These are phyloP conservation scores for Leucoptera coffeella DNA, from an alignment of 2,888 invertebrate species.

Conservation along the genomic window DNA sequence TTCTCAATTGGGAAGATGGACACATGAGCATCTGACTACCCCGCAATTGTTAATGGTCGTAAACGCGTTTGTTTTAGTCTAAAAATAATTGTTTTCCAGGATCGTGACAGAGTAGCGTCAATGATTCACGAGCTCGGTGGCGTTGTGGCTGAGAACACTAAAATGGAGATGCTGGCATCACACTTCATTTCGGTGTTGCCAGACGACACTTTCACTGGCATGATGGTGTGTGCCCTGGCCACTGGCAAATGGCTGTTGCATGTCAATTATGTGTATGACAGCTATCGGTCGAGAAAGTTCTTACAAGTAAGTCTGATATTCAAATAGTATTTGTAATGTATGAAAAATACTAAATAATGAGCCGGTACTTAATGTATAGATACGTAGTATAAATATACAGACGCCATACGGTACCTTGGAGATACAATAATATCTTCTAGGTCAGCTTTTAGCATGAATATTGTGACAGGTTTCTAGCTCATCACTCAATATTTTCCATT, in stretches of 20 bases:
- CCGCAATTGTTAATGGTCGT: no score
- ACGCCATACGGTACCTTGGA: no score
- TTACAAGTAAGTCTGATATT: conserved; percentile 25
- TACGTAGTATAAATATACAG: no score
- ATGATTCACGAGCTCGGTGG: conserved; percentile 41
- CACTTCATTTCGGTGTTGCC: conserved; percentile 37
- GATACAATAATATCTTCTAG: no score
- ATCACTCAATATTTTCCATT: no score
- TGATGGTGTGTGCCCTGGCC: conserved; percentile 43
- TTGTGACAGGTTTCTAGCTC: no score
- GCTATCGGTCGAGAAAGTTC: conserved; percentile 38
- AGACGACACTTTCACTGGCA: conserved; percentile 34
- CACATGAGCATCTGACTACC: no score
- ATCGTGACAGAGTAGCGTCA: conserved; percentile 29
- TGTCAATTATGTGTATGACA: conserved; percentile 35
- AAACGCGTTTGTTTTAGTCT: no score
- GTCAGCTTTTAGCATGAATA: no score
- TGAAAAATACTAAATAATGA: no score
- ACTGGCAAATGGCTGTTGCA: conserved; percentile 42
- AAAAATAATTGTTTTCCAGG: conserved; percentile 13
- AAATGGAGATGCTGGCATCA: conserved; percentile 45
- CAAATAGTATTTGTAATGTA: no score
- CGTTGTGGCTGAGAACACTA: conserved; percentile 41
- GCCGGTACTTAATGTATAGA: no score
- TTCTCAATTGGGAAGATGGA: background rate